These are phyloP conservation scores for Cheilosia impressa DNA, from an alignment of 2,888 invertebrate species.

Conservation along the genomic window DNA sequence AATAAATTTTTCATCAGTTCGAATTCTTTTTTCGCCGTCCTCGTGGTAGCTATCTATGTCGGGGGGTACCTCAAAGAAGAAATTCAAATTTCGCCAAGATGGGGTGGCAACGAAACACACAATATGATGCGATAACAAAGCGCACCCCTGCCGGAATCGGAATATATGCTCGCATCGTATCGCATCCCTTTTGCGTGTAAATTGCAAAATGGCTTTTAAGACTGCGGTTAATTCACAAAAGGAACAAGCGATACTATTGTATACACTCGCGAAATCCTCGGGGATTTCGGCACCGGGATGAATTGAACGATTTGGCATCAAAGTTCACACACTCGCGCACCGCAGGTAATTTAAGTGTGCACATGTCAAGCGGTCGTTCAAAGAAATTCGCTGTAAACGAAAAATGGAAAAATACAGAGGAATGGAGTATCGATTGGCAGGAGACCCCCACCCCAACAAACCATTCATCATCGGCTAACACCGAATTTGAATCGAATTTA, in stretches of 20 bases:
- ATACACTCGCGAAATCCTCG: conserved; percentile 23
- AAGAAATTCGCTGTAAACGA: background rate
- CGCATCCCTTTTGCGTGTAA: conserved; percentile 39
- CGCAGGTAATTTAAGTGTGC: conserved; percentile 51
- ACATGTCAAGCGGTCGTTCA: conserved; percentile 55
- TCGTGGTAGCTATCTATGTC: background rate
- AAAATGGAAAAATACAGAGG: background rate
- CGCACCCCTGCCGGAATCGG: conserved; percentile 41
- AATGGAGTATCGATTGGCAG: conserved; percentile 32
- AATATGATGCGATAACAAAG: conserved; percentile 65
- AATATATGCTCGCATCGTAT: background rate
- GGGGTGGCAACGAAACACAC: conserved; percentile 55
- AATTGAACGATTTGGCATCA: conserved; percentile 68
- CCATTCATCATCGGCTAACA: conserved; percentile 46
- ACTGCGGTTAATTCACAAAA: conserved; percentile 69
- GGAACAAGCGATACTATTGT: conserved; percentile 47
- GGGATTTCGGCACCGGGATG: conserved; percentile 37
- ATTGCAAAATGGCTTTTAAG: conserved; percentile 71
- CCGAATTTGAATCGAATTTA: conserved; percentile 71
- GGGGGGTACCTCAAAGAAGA: conserved; percentile 25
- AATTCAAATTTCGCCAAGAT: conserved; percentile 49
- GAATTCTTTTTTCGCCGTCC: conserved; percentile 20
- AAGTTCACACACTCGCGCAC: conserved; percentile 58
- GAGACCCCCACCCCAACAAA: background rate
- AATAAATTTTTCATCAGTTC: conserved; percentile 75